These are phyloP conservation scores for Melieria omissa DNA, from an alignment of 2,888 invertebrate species.

Conservation along the genomic window DNA sequence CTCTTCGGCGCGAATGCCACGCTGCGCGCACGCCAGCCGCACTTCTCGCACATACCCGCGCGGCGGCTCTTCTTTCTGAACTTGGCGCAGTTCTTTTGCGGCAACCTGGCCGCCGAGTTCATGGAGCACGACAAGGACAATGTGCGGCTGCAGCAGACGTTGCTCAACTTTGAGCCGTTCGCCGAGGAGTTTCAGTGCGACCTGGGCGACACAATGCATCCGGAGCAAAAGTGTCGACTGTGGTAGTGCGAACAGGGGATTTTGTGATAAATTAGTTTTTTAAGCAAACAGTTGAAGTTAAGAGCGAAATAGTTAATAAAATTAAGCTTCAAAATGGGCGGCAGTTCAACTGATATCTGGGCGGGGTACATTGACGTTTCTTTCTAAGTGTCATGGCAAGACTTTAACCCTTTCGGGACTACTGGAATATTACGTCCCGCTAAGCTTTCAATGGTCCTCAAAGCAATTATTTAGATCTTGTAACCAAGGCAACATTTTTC, in stretches of 20 bases:
- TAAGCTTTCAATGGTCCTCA: no score
- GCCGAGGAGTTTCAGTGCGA: slow-evolving; percentile 49
- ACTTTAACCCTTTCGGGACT: no score
- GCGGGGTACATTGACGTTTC: neutral
- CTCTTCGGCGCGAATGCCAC: slow-evolving; percentile 41
- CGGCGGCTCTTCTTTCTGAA: slow-evolving; percentile 56
- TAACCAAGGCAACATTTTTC: no score
- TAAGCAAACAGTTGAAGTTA: no score
- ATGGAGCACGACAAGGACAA: slow-evolving; percentile 56
- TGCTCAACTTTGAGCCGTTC: slow-evolving; percentile 53
- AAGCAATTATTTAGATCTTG: no score
- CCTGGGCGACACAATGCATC: slow-evolving; percentile 51
- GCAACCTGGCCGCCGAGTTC: slow-evolving; percentile 40
- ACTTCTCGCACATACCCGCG: slow-evolving; percentile 40
- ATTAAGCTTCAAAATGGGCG: neutral
- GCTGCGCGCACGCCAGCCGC: slow-evolving; percentile 24
- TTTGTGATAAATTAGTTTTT: neutral
- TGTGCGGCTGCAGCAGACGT: slow-evolving; percentile 51
- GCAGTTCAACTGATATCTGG: neutral
- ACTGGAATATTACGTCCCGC: no score
- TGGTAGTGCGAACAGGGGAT: slow-evolving; percentile 44
- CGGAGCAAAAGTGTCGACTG: slow-evolving; percentile 51
- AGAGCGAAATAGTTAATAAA: neutral
- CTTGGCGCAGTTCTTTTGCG: slow-evolving; percentile 60
- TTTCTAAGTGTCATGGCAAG: no score